Percentiles rank a stretch among this genome's conserved stretches.
These are phyloP conservation scores for Pachypanchax playfairii DNA, from an alignment of 2,113 vertebrate genomes.

Conservation along the genomic window DNA sequence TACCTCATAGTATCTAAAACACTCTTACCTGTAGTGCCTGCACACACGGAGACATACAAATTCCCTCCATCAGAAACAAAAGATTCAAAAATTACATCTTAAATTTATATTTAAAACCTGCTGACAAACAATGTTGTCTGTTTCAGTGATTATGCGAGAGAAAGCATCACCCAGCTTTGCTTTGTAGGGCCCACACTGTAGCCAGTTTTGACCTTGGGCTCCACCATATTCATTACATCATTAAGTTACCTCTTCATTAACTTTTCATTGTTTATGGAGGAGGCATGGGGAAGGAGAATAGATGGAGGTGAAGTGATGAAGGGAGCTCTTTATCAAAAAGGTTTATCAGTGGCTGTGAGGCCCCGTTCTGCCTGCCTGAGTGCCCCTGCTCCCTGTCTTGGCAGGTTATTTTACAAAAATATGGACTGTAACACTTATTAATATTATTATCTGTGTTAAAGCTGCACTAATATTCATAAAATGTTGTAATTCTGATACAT, in stretches of 20 bases:
- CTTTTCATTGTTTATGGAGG: constrained; percentile 86
- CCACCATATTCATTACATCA: constrained; percentile 86
- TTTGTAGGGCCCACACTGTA: constrained; percentile 65
- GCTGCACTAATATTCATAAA: too few species aligned
- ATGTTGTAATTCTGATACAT: too few species aligned
- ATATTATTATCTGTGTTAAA: background rate
- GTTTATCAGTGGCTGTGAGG: constrained; percentile 61
- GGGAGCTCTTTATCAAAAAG: constrained; percentile 70
- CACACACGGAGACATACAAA: constrained; percentile 1
- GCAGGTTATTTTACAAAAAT: background rate
- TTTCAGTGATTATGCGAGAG: constrained; percentile 1
- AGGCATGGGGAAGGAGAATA: constrained; percentile 51
- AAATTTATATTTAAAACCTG: background rate
- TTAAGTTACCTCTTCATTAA: constrained; percentile 88
- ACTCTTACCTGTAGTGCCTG: background rate
- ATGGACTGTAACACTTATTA: background rate
- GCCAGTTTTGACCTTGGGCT: constrained; percentile 81
- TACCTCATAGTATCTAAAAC: constrained; percentile 38
- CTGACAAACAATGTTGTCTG: constrained; percentile 8
- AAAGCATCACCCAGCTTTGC: constrained; percentile 53
- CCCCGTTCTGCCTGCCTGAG: constrained; percentile 24
- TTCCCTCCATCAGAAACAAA: background rate
- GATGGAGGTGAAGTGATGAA: constrained; percentile 40
- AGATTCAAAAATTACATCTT: background rate
- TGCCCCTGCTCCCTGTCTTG: background rate